Percentiles rank a stretch among this genome's conserved stretches.
These are phyloP conservation scores for Apeira syringaria DNA, from an alignment of 2,888 invertebrate species.

Conservation along the genomic window DNA sequence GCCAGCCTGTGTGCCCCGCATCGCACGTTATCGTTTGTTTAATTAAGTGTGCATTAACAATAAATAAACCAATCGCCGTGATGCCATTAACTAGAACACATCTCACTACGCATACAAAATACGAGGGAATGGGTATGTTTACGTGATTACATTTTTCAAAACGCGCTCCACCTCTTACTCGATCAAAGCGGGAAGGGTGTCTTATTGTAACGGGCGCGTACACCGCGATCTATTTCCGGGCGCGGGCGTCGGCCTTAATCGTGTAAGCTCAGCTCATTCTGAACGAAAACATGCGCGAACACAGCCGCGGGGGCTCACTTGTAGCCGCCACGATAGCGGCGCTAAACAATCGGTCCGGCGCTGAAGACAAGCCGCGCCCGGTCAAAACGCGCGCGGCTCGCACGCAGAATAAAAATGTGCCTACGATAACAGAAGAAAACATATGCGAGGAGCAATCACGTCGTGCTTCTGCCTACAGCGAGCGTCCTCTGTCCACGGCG, in stretches of 20 bases:
- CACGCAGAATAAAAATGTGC: constrained; percentile 54
- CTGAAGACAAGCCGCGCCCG: constrained; percentile 59
- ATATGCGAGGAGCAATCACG: constrained; percentile 52
- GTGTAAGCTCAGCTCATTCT: constrained; percentile 74
- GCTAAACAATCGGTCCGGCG: constrained; percentile 69
- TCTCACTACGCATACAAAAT: constrained; percentile 24
- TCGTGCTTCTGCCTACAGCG: constrained; percentile 67
- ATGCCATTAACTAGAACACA: constrained; percentile 23
- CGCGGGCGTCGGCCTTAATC: constrained; percentile 74
- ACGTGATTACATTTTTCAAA: constrained; percentile 29
- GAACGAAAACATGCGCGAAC: constrained; percentile 80
- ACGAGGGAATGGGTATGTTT: constrained; percentile 34
- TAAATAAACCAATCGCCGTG: constrained; percentile 21
- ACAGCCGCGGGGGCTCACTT: constrained; percentile 82
- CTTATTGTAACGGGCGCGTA: constrained; percentile 70
- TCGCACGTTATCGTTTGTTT: constrained; percentile 33
- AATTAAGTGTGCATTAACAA: constrained; percentile 24
- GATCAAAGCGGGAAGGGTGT: constrained; percentile 69
- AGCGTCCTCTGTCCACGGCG: constrained; percentile 75
- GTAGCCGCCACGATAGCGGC: constrained; percentile 84
- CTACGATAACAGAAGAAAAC: constrained; percentile 49
- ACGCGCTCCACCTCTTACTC: constrained; percentile 47
- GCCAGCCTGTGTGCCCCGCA: constrained; percentile 27
- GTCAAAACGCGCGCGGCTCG: constrained; percentile 57
- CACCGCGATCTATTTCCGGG: constrained; percentile 78